Evolutionary conservation across 92 coral and sea anemone genomes (phyloP).

Genomic region (Palythoa caribaeorum): DNA sequence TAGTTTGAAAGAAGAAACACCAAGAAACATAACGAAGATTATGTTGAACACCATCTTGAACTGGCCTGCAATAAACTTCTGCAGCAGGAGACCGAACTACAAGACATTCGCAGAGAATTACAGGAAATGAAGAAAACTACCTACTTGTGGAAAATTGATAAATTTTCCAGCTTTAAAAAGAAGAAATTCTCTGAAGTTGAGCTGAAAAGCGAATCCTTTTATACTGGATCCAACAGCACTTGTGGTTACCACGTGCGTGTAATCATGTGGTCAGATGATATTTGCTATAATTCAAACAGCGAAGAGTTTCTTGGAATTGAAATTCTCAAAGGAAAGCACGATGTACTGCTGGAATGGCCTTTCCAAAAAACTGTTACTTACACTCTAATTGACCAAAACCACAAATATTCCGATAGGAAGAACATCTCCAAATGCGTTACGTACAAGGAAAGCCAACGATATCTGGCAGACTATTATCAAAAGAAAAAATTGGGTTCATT

Average conservation of each 20-base stretch:
- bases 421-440: constrained; percentile 46
- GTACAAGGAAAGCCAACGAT: constrained; percentile 52
- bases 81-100: constrained; percentile 12
- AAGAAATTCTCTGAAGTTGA: constrained; percentile 39
- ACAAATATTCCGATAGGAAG: constrained; percentile 50
- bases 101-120: constrained; percentile 34
- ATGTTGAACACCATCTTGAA: constrained; percentile 61
- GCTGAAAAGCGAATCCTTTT: constrained; percentile 34
- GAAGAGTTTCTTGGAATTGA: constrained; percentile 40
- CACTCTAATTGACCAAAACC: constrained; percentile 59
- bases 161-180: constrained; percentile 41
- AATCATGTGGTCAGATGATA: constrained; percentile 46
- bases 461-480: constrained; percentile 55
- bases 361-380: constrained; percentile 59
- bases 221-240: neutral
- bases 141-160: constrained; percentile 41
- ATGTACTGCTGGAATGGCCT: constrained; percentile 68
- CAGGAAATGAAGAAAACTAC: constrained; percentile 30
- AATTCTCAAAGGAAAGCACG: constrained; percentile 63
- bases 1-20: constrained; percentile 64
- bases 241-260: constrained; percentile 26
- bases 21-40: constrained; percentile 50
- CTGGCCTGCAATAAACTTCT: constrained; percentile 43
- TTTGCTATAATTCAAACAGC: constrained; percentile 39
- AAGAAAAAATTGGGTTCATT: constrained; percentile 50